Evolutionary conservation across 2,888 invertebrate species (phyloP), one percentile per base, ranked within the genome.

Genomic region (Crossocerus cetratus): DNA sequence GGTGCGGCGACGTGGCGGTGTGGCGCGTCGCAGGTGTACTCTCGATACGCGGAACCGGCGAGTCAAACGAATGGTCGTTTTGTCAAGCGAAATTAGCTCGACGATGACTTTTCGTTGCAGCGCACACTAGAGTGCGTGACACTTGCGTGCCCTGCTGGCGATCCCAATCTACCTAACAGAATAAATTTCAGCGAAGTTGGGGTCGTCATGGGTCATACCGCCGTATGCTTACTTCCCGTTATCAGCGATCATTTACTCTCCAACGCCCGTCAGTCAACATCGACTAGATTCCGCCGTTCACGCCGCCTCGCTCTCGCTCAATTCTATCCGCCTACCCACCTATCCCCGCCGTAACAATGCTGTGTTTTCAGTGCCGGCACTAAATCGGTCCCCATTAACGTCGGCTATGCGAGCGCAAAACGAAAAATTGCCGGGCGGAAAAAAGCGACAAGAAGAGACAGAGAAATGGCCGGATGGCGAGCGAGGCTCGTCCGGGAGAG

Each of bases 401-500:
- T 16, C 45, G 65, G 57, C 49, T 54, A 62, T 49, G 55, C 44
- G 23, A 5, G 22, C 1, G 53, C 20, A 21, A 22, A n/a, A 55
- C 13, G 56, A 60, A 42, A 67, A 65, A 66, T 69, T n/a, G 58
- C 21, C 22, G 22, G 49, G 60, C 14, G 16, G n/a, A 44, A 16
- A 18, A 69, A 54, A 66, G 49, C 21, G 20, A 65, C 16, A 67
- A 53, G 43, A 45, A 45, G 21, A 58, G 69, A 44, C 14, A 49
- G 63, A 72, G 60, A 71, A 74, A 72, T 21, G 66, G 62, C 71
- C 16, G 49, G 14, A 66, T 71, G 67, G n/a, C n/a, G 68, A 70
- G 68, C 68, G 71, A 66, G 70, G 72, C 64, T 76, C 70, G 64
- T 68, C 73, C 77, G 63, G 80, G 80, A 81, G 86, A 78, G 84